Conservation (phyloP, 2,113 vertebrate genomes). For the Lophura nycthemera region DNA sequence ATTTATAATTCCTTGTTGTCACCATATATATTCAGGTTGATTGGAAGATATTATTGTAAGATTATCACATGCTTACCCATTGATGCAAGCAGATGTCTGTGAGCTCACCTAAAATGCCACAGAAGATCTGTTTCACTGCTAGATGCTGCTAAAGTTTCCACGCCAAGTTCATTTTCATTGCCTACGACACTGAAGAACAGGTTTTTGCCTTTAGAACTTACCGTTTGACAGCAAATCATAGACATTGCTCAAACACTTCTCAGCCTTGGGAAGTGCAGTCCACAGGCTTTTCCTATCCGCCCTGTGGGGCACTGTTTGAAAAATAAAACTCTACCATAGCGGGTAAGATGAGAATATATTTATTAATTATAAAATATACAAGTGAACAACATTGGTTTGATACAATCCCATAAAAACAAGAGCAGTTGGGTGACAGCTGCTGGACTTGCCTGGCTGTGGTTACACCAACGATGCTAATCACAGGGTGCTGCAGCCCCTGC, state of each 20-base stretch:
- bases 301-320: not conserved
- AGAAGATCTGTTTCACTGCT: not conserved
- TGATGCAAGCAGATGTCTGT: not conserved
- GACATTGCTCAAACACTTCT: not conserved
- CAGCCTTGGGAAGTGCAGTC: not conserved
- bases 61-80: not conserved
- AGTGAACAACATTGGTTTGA: not conserved
- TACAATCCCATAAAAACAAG: not conserved
- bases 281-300: not conserved
- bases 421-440: not conserved
- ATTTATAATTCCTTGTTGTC: not conserved
- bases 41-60: not conserved
- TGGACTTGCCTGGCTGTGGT: not conserved
- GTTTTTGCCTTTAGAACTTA: conserved; percentile 2
- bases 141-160: not conserved
- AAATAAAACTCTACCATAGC: conserved; percentile 16
- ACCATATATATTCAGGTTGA: rapidly evolving
- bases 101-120: not conserved
- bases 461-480: not conserved
- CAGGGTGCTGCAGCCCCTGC: not conserved
- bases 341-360: conserved; percentile 11
- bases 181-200: not conserved
- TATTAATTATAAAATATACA: conserved; percentile 42
- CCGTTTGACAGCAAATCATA: not conserved
- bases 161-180: not conserved